Conservation (phyloP, 1,140 invertebrate genomes). For the Brachionus calyciflorus region DNA sequence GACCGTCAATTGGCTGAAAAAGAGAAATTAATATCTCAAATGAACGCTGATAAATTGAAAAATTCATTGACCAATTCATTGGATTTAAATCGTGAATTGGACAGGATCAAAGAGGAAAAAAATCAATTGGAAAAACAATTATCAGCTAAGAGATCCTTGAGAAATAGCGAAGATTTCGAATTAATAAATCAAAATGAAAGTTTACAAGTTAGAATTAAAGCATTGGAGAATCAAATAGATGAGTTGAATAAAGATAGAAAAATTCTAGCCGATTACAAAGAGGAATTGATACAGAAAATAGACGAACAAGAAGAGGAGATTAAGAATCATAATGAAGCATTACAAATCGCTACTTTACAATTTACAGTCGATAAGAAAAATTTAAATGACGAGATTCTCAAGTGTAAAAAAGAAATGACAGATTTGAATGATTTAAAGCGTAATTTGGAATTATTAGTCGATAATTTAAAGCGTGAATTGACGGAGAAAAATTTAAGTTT, state of each 20-base stretch:
- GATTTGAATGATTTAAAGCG: conserved; percentile 46
- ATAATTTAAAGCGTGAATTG: conserved; percentile 12
- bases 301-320: conserved; percentile 14
- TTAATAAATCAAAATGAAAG: not conserved
- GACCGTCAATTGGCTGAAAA: conserved; percentile 35
- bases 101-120: conserved; percentile 35
- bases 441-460: conserved; percentile 2
- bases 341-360: conserved; percentile 30
- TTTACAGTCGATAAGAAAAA: conserved; percentile 35
- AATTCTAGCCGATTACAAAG: conserved; percentile 21
- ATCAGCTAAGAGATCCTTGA: not conserved
- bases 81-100: not conserved
- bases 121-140: conserved; percentile 3
- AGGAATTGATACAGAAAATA: conserved; percentile 14
- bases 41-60: conserved; percentile 18
- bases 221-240: conserved; percentile 26
- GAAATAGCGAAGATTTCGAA: not conserved
- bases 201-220: not conserved
- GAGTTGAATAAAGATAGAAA: conserved; percentile 41
- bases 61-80: not conserved
- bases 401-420: conserved; percentile 6
- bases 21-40: conserved; percentile 28
- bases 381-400: conserved; percentile 14
- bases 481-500: conserved; percentile 7
- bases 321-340: conserved; percentile 4